Evolutionary conservation across 2,797 vertebrate species (phyloP), one percentile per base, ranked within the genome.

Genomic region (Manis pentadactyla): DNA sequence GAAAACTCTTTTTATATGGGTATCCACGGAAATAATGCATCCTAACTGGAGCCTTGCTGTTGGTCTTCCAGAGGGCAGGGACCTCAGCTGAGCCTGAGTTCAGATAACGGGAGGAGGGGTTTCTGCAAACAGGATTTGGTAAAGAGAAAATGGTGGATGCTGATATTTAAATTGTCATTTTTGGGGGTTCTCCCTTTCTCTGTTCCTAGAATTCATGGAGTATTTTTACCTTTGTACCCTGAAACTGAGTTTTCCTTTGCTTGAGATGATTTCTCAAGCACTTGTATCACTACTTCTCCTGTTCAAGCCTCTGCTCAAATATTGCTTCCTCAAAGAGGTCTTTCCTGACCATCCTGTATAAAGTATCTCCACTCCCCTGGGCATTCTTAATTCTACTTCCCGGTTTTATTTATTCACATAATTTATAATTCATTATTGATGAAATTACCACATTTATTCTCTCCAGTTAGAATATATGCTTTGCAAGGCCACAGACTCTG

Each of bases 371-470:
- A 19, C 17, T 1, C 15, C 18, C 27, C 18, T 18, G 55, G 39
- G 19, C 18, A 61, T 73, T 78, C 73, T 88, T 42, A 59, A 39
- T 42, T 55, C 84, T 42, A 29, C 49, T 68, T 68, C 31, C 27
- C 18, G n/a, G n/a, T 66, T 71, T 53, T 83, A 79, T 53, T n/a
- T 68, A 39, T 17, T 92, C 57, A 55, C n/a, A 18, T 25, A 84
- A 13, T 42, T 61, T 86, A 5, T 39, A 39, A 39, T 39, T 39
- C 37, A 34, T 79, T 42, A 51, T 53, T 55, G 46, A 53, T 87
- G 82, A 92, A 64, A 90, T 79, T 64, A 37, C 34, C 17, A 79
- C 34, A 55, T 92, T 95, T 90, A 68, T 77, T 42, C 23, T 93
- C 13, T 96, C n/a, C 17, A 79, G 19, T 57, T 92, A 49, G 21